These are phyloP conservation scores for Macropis europaea DNA, from an alignment of 2,888 invertebrate genomes.

Conservation along the genomic window DNA sequence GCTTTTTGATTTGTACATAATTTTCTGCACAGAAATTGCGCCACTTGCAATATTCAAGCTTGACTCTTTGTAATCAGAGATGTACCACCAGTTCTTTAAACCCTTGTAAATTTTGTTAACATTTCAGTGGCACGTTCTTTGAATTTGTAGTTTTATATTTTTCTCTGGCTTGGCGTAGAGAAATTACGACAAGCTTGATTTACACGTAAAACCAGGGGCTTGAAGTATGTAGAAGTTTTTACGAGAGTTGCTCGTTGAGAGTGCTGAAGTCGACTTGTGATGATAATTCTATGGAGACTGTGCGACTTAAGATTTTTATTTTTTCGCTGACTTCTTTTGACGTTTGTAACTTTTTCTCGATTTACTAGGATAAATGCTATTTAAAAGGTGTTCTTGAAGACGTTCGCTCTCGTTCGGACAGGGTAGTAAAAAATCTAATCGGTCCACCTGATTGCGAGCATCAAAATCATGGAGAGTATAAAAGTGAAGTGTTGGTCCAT, in stretches of 20 bases:
- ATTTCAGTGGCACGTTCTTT: not conserved
- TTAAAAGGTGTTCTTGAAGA: not conserved
- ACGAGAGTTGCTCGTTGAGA: not conserved
- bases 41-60: no score
- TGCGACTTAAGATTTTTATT: not conserved
- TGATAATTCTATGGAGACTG: not conserved
- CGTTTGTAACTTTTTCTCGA: not conserved
- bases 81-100: not conserved
- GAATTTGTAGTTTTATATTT: not conserved
- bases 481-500: constrained; percentile 28
- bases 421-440: constrained; percentile 7
- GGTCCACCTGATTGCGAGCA: not conserved
- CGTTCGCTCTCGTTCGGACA: no score
- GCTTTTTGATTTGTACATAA: no score
- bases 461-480: constrained; percentile 4
- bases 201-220: not conserved
- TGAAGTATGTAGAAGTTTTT: not conserved
- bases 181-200: constrained; percentile 11
- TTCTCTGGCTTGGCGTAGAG: not conserved
- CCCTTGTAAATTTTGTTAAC: not conserved
- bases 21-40: no score
- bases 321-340: not conserved
- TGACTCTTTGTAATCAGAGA: no score
- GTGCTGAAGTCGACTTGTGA: not conserved
- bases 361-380: not conserved